These are phyloP conservation scores for Rotaria macrura DNA, from an alignment of 2,888 invertebrate genomes.

Conservation along the genomic window DNA sequence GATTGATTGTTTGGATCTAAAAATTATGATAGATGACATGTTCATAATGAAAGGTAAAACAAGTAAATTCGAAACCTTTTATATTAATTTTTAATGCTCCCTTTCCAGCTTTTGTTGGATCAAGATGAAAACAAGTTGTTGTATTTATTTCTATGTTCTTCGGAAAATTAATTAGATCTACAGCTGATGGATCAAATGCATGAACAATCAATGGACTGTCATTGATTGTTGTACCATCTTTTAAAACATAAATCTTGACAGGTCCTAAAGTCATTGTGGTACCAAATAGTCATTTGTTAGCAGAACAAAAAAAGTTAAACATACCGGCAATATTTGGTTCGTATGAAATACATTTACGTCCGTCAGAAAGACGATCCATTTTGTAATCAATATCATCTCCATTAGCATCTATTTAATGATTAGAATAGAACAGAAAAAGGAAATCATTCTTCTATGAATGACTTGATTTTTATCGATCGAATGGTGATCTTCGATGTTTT, in stretches of 20 bases:
- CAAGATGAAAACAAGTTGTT: neutral
- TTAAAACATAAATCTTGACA: neutral
- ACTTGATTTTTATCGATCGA: too few relatives aligned
- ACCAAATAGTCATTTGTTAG: neutral
- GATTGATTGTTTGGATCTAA: neutral
- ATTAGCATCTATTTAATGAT: neutral
- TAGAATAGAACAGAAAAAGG: neutral
- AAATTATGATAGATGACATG: neutral
- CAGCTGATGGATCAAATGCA: constrained; percentile 18
- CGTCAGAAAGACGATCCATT: neutral
- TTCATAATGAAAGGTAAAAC: neutral
- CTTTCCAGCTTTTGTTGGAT: neutral
- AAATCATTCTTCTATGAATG: too few relatives aligned
- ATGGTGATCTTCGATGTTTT: too few relatives aligned
- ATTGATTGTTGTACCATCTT: neutral
- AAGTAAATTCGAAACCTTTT: neutral
- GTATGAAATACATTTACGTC: neutral
- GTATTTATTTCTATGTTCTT: neutral
- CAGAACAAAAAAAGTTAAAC: neutral
- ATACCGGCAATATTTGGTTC: neutral
- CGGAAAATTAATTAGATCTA: neutral
- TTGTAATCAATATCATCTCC: neutral
- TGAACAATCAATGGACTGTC: constrained; percentile 22
- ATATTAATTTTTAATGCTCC: neutral
- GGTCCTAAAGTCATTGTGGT: neutral